Evolutionary conservation across 2,888 invertebrate species (phyloP), one percentile per base, ranked within the genome.

Genomic region (Volucella zonaria): DNA sequence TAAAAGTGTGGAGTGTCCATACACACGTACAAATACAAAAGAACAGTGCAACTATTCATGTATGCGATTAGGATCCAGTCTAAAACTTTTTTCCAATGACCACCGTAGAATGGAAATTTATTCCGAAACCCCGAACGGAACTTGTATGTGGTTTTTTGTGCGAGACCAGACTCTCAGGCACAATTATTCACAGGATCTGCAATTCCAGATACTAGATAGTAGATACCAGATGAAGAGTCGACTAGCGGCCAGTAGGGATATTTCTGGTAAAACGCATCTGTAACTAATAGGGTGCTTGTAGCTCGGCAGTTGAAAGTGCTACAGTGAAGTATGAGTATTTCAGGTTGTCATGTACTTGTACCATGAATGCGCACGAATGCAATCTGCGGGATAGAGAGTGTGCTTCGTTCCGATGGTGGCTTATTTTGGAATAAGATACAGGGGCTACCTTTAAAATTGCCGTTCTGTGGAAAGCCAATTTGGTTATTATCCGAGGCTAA

Each of bases 91-190:
- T 6, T 10, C 45, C 9, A 38, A 45, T 18, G 38, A 54, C 43
- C 18, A 10, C 0, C 6, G 31, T 31, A 31, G 45, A 42, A 74
- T 56, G 56, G 47, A 64, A 74, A 74, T 56, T 74, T 66, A 66
- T 56, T 56, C n/a, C 40, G 10, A 31, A 31, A 58, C 47, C 47
- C 11, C 2, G 31, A 74, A 42, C 49, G 64, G 56, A 58, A 58
- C 74, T 74, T 58, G 74, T 66, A 40, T 66, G 56, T 31, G 74
- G 74, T 74, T 66, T 38, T 70, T 38, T 23, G 54, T 31, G 31
- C 23, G 31, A 51, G 31, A 59, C 12, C 18, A 61, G 10, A 15
- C 15, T 49, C 67, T 54, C 54, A 8, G 42, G 10, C 38, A 18
- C 38, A 54, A 54, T 40, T 40, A 54, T 15, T 62, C 14, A 15